Evolutionary conservation across 2,113 vertebrate species (phyloP).

Genomic region (Mesoclemmys tuberculata): DNA sequence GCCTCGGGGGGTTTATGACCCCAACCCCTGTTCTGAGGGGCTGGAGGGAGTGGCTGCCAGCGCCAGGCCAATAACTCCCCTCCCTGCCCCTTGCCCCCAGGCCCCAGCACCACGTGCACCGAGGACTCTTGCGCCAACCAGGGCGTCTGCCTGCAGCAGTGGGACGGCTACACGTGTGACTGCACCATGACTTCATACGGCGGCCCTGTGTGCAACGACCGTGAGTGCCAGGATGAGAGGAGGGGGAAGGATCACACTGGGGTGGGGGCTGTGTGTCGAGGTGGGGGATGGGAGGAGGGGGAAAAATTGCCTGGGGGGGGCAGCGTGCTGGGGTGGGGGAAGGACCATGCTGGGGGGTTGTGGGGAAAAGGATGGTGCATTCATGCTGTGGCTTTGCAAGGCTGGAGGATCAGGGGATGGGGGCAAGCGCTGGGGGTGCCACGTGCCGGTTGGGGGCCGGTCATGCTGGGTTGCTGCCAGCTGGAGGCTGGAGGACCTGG

Average conservation of each 20-base stretch:
- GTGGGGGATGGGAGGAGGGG: neutral
- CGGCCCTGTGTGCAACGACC: conserved; percentile 89
- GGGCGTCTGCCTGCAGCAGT: conserved; percentile 94
- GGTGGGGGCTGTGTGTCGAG: neutral
- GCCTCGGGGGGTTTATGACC: neutral
- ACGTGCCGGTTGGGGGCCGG: neutral
- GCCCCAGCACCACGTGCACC: conserved; percentile 93
- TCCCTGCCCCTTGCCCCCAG: conserved; percentile 63
- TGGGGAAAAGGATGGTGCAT: neutral
- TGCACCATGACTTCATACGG: conserved; percentile 94
- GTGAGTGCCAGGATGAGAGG: conserved; percentile 78
- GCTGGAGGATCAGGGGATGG: neutral
- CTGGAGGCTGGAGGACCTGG: neutral
- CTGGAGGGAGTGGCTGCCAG: neutral
- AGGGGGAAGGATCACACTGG: neutral
- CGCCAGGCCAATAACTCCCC: neutral
- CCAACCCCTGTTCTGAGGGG: neutral
- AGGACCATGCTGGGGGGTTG: neutral
- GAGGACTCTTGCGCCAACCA: conserved; percentile 94
- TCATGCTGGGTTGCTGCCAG: neutral
- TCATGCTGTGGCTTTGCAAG: neutral
- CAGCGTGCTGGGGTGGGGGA: neutral
- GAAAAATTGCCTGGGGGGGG: neutral
- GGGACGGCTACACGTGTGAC: conserved; percentile 95
- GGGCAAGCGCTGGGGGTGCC: neutral